Base-by-base conservation (phyloP, 2,113 vertebrate genomes). In the Holacanthus passer region DNA sequence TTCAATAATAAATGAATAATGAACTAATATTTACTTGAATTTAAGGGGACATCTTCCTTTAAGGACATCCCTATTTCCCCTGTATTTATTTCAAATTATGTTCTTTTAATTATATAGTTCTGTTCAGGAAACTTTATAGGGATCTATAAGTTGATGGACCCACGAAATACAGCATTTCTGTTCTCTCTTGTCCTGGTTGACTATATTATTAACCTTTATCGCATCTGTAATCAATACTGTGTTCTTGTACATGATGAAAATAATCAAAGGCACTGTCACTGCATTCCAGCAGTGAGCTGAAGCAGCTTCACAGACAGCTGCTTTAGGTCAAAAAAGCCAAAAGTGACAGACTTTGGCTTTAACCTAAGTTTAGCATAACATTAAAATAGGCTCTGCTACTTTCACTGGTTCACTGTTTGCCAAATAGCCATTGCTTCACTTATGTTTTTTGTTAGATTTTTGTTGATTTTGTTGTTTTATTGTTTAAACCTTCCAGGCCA, bases 391-490 rank as follows among this genome's bases (percentile, higher is more conserved):
- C 24, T 63, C 29, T 78, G 83, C 53, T 71, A 29, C 65, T 37
- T 52, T 73, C 64, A 80, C 71, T 70, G 56, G 27, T 69, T 69
- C 67, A 41, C 39, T 5, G 17, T 60, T 83, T 75, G 45, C 70
- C 74, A 84, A 75, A 78, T n/a, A 41, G 31, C 45, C 32, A 27
- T 56, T 4, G 37, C 37, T 71, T 77, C 1, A 37, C 11, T 37
- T 66, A 27, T n/a, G 41, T 58, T 58, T 69, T 77, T 27, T 12
- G 37, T 17, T 43, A 3, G 14, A 13, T 47, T 71, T 47, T 29
- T 74, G n/a, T 14, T 74, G 11, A 31, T 71, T 47, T 29, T 74
- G n/a, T 14, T 74, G 11, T n/a, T n/a, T n/a, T n/a, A 31, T 56
- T 32, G 13, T 71, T 80, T 55, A 5, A 75, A 75, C 14, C 13